A percentile compares a stretch with the other conserved stretches of the same genome.
Evolutionary conservation across 2,797 vertebrate species (phyloP).

Genomic region (Hippopotamyrus pictus): DNA sequence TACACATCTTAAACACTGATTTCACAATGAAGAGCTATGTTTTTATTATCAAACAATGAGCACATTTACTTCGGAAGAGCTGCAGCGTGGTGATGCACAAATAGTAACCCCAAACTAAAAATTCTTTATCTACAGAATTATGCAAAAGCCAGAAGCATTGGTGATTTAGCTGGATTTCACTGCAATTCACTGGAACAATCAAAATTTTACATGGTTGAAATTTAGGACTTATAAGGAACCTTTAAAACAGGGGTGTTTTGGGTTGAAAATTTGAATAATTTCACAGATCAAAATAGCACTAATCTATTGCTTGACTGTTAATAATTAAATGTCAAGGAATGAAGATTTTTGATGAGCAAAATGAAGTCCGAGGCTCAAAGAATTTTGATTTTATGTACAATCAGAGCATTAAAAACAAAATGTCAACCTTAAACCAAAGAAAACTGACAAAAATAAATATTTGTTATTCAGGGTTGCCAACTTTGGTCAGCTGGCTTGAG

Average conservation of each 20-base stretch:
- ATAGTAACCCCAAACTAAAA: background rate
- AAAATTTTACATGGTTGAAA: background rate
- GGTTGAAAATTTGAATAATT: background rate
- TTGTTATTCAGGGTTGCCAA: background rate
- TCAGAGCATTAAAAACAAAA: background rate
- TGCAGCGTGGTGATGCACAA: background rate
- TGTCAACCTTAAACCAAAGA: background rate
- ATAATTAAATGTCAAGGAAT: slow-evolving; percentile 3
- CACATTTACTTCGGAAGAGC: slow-evolving; percentile 26
- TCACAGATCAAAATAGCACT: background rate
- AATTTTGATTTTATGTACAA: background rate
- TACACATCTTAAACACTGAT: slow-evolving; percentile 25
- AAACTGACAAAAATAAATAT: background rate
- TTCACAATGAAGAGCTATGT: slow-evolving; percentile 19
- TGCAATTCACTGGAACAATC: background rate
- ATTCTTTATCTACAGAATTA: background rate
- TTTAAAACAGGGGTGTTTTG: background rate
- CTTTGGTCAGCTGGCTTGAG: background rate
- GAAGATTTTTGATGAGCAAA: background rate
- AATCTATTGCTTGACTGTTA: background rate
- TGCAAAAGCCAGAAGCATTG: background rate
- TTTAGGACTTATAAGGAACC: slow-evolving; percentile 6
- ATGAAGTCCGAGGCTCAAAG: background rate
- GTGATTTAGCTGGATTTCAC: background rate
- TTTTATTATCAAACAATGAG: slow-evolving; percentile 27